Evolutionary conservation across 2,888 invertebrate genomes (phyloP).

Genomic region (Platycheirus albimanus): DNA sequence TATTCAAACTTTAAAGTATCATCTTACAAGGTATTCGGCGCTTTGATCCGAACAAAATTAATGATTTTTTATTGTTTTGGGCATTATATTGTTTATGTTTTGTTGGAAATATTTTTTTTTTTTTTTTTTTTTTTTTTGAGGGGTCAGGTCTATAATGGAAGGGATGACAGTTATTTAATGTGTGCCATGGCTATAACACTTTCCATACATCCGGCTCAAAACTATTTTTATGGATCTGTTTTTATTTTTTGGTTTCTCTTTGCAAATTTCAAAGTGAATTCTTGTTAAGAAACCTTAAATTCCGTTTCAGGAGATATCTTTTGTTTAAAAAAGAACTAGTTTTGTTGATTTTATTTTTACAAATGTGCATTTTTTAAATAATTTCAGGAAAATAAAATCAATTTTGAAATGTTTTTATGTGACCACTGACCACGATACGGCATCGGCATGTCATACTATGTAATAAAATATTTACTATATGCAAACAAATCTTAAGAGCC

Average conservation of each 20-base stretch:
- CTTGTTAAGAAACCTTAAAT: too few species aligned
- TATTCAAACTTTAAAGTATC: slow-evolving; percentile 15
- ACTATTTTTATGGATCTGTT: slow-evolving; percentile 1
- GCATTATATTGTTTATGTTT: slow-evolving; percentile 16
- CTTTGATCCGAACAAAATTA: slow-evolving; percentile 36
- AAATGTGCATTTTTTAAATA: too few species aligned
- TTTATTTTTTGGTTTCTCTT: neutral
- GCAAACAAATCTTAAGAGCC: neutral
- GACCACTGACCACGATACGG: too few species aligned
- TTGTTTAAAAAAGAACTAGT: too few species aligned
- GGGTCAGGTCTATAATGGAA: neutral
- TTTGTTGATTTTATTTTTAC: too few species aligned
- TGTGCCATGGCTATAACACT: slow-evolving; percentile 18
- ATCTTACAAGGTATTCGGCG: slow-evolving; percentile 43
- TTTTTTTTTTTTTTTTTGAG: too few species aligned
- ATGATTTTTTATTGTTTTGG: slow-evolving; percentile 43
- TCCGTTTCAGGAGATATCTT: too few species aligned
- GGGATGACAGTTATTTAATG: slow-evolving; percentile 13
- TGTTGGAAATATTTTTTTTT: slow-evolving; percentile 2
- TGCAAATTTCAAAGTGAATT: too few species aligned
- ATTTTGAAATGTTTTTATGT: too few species aligned
- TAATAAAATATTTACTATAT: slow-evolving; percentile 8
- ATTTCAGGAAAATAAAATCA: too few species aligned
- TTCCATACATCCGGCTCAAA: slow-evolving; percentile 28
- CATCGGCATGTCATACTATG: slow-evolving; percentile 2